phyloP scores from a whole-genome alignment of 2,888 invertebrate species.

The Erebia epiphron region DNA sequence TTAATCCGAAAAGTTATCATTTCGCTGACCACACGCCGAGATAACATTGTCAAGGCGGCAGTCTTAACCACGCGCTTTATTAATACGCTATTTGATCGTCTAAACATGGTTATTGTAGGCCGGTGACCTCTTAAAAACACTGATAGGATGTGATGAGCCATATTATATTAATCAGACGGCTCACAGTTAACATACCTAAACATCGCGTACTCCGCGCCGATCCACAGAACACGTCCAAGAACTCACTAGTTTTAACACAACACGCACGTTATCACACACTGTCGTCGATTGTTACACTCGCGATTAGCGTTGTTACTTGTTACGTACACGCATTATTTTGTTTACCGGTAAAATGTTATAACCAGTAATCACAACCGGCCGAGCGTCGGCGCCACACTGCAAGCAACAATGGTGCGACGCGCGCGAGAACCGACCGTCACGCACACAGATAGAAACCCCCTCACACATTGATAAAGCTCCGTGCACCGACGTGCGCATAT shows the following conservation, averaged over 20 bases:
- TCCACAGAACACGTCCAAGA: slow-evolving; percentile 70
- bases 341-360: slow-evolving; percentile 72
- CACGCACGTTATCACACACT: slow-evolving; percentile 79
- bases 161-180: slow-evolving; percentile 68
- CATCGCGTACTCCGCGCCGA: slow-evolving; percentile 74
- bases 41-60: not conserved
- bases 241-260: slow-evolving; percentile 73
- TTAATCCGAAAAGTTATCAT: no score
- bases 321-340: slow-evolving; percentile 78
- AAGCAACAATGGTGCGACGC: slow-evolving; percentile 73
- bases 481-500: slow-evolving; percentile 73
- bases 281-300: slow-evolving; percentile 77
- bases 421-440: slow-evolving; percentile 67
- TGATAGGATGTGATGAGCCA: slow-evolving; percentile 60
- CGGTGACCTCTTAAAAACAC: slow-evolving; percentile 69
- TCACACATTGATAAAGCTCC: slow-evolving; percentile 52
- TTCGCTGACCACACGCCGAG: slow-evolving; percentile 21
- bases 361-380: slow-evolving; percentile 57
- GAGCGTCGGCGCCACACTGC: slow-evolving; percentile 74
- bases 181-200: slow-evolving; percentile 74
- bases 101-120: slow-evolving; percentile 48
- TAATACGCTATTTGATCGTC: slow-evolving; percentile 27
- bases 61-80: slow-evolving; percentile 8
- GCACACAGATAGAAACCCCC: slow-evolving; percentile 58
- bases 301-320: slow-evolving; percentile 67